Conservation (phyloP, 2,888 invertebrate genomes). For the Slavum lentiscoides region DNA sequence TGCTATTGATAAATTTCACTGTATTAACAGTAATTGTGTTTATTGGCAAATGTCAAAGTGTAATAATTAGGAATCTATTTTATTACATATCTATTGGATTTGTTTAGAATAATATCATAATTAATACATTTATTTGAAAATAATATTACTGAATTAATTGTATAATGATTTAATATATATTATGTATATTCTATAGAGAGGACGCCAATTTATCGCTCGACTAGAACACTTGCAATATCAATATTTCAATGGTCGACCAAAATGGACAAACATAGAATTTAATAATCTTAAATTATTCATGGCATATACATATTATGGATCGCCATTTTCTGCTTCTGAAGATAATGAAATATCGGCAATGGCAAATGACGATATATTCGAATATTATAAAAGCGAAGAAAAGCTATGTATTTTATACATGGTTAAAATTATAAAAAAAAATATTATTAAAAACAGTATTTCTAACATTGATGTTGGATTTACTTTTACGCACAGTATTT, state of each 20-base stretch:
- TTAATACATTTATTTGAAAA: no score
- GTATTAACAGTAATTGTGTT: no score
- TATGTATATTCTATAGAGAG: slow-evolving; percentile 8
- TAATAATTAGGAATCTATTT: no score
- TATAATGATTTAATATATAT: not conserved
- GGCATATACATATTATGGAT: slow-evolving; percentile 7
- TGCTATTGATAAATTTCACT: no score
- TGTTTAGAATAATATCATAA: no score
- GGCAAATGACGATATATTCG: not conserved
- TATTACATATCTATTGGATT: no score
- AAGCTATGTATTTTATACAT: not conserved
- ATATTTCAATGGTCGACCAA: slow-evolving; percentile 25
- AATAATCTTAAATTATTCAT: slow-evolving; percentile 12
- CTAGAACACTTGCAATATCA: slow-evolving; percentile 6
- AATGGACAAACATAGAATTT: not conserved
- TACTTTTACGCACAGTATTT: slow-evolving; percentile 17
- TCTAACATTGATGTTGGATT: not conserved
- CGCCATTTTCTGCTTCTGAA: not conserved
- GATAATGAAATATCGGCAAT: not conserved
- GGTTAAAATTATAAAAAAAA: not conserved
- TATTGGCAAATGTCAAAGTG: no score
- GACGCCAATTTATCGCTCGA: not conserved
- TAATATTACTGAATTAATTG: no score
- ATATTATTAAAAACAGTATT: not conserved
- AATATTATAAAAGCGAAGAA: not conserved